These are phyloP conservation scores for Cheilosia scutellata DNA, from an alignment of 2,888 invertebrate genomes.

Conservation along the genomic window DNA sequence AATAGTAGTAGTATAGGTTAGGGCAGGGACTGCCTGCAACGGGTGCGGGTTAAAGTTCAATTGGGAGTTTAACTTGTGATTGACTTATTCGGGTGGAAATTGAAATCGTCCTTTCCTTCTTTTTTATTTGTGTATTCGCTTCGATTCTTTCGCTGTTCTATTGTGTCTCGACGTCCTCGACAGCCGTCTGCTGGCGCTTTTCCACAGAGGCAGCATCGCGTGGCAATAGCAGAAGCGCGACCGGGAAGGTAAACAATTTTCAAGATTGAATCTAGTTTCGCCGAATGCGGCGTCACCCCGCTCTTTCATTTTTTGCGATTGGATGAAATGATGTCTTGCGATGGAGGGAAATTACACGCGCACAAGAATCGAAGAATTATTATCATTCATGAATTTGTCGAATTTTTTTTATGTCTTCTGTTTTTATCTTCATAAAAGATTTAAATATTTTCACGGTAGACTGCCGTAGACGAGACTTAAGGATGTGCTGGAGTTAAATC, in stretches of 20 bases:
- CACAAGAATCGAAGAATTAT: constrained; percentile 68
- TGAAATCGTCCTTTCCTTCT: constrained; percentile 72
- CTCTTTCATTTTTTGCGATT: constrained; percentile 12
- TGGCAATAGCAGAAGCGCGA: constrained; percentile 48
- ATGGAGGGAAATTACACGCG: constrained; percentile 54
- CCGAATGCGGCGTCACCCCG: constrained; percentile 18
- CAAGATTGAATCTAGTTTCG: constrained; percentile 64
- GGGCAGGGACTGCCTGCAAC: constrained; percentile 6
- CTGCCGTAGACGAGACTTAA: constrained; percentile 33
- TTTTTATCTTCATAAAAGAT: constrained; percentile 55
- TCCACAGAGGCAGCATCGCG: constrained; percentile 27
- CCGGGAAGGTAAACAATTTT: constrained; percentile 74
- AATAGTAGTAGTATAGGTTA: background rate
- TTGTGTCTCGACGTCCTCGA: constrained; percentile 60
- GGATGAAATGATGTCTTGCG: constrained; percentile 45
- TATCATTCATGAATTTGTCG: constrained; percentile 75
- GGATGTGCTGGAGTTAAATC: constrained; percentile 53
- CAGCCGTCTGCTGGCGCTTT: constrained; percentile 54
- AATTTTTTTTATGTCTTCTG: constrained; percentile 30
- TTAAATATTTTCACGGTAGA: constrained; percentile 47
- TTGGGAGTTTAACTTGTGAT: constrained; percentile 76
- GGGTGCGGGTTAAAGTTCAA: constrained; percentile 63
- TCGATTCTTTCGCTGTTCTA: constrained; percentile 49
- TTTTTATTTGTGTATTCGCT: constrained; percentile 33
- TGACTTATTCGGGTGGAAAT: constrained; percentile 77